Percentiles rank a stretch among this genome's conserved stretches.
Evolutionary conservation across 2,113 vertebrate genomes (phyloP).

Genomic region (Gnathonemus echidnorhynchus): DNA sequence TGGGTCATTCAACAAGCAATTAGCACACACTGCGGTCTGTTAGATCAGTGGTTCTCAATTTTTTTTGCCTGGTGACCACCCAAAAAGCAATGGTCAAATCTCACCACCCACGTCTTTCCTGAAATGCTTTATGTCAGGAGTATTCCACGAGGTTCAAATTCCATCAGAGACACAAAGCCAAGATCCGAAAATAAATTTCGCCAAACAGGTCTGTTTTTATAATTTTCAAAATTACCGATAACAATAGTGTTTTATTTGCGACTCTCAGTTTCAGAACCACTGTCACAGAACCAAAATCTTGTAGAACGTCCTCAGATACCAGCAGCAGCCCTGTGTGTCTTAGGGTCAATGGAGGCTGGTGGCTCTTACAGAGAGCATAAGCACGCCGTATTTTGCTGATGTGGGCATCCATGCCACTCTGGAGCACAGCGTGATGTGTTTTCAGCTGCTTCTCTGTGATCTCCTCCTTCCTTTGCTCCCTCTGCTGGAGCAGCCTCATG

Average conservation of each 20-base stretch:
- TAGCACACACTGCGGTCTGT: neutral
- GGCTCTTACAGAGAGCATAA: conserved; percentile 48
- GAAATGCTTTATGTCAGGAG: neutral
- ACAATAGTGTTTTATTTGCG: neutral
- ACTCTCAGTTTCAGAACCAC: neutral
- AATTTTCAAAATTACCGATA: neutral
- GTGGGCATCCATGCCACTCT: conserved; percentile 60
- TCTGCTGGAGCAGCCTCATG: conserved; percentile 57
- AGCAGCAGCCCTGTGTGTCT: neutral
- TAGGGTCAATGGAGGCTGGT: neutral
- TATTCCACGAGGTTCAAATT: neutral
- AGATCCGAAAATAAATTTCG: neutral
- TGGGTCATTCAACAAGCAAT: neutral
- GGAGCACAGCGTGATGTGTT: conserved; percentile 52
- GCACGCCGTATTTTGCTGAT: conserved; percentile 56
- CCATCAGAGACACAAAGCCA: neutral
- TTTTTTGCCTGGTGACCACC: neutral
- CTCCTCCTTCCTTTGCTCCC: conserved; percentile 55
- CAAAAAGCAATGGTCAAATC: neutral
- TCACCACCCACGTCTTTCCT: neutral
- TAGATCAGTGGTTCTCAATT: neutral
- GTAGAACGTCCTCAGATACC: neutral
- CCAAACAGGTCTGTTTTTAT: neutral
- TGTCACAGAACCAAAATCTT: neutral
- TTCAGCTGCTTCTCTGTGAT: conserved; percentile 52